These are phyloP conservation scores for Hydrozoanthus gracilis DNA, from an alignment of 92 coral and sea anemone species.

Conservation along the genomic window DNA sequence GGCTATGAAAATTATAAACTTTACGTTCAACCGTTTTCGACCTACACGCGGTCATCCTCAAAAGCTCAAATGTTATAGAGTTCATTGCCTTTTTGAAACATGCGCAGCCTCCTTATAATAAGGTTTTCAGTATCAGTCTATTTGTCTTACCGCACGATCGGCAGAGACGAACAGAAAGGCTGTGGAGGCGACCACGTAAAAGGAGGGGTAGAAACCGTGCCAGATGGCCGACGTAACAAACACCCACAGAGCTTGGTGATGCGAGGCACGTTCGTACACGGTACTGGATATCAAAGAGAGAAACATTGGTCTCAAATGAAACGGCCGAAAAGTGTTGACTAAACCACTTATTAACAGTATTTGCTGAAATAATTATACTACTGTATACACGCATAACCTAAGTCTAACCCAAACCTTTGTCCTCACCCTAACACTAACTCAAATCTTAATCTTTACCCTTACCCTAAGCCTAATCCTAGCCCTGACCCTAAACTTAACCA, in stretches of 20 bases:
- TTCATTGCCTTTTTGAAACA: background rate
- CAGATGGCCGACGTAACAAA: conserved; percentile 19
- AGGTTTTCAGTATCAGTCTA: background rate
- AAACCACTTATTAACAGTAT: background rate
- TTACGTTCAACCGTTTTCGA: no score
- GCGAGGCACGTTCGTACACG: conserved; percentile 24
- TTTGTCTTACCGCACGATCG: conserved; percentile 33
- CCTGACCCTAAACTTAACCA: no score
- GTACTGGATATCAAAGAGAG: background rate
- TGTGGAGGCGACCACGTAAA: background rate
- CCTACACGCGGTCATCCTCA: background rate
- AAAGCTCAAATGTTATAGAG: background rate
- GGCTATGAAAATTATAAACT: no score
- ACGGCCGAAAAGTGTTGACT: no score
- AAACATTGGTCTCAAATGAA: no score
- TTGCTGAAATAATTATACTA: no score
- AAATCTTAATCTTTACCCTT: no score
- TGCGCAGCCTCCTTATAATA: no score
- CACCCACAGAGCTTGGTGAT: conserved; percentile 29
- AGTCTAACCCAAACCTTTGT: no score
- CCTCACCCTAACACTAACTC: no score
- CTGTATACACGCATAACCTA: no score
- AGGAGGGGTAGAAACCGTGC: conserved; percentile 38
- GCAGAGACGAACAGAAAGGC: conserved; percentile 10
- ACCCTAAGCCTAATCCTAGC: no score